Evolutionary conservation across 2,113 vertebrate genomes (phyloP), one percentile per base, ranked within the genome.

Genomic region (Oreotrochilus melanogaster): DNA sequence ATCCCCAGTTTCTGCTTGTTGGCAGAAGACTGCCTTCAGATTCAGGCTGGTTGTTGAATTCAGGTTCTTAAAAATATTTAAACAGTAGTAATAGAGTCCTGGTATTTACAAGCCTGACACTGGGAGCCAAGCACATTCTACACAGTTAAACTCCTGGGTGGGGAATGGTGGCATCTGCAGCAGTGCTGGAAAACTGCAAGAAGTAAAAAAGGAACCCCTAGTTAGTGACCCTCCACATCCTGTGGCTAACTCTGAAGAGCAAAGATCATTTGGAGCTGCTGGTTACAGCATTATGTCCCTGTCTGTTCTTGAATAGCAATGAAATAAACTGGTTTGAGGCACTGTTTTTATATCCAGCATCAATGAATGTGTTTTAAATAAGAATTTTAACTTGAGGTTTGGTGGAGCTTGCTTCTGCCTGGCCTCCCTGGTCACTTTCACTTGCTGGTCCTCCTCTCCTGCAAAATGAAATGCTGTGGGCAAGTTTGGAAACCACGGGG

Each of bases 301-400:
- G 5, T 19, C 17, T 53, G 0, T 16, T n/a, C 17, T 28, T 33
- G 37, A 51, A 25, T 69, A 21, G 23, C 39, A 64, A 25, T 78
- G 12, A 35, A 78, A 53, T 14, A 25, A n/a, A 58, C 6, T 10
- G 25, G 30, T 10, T n/a, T 3, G 13, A 78, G 19, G 10, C 31
- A 6, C 42, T 51, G 0, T n/a, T n/a, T 48, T 31, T 35, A 23
- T 56, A 7, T 25, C 4, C 9, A 45, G 3, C 45, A 39, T n/a
- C 12, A 45, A 5, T 75, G 27, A 25, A 42, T 24, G 33, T 42
- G 31, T 14, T 51, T 61, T 5, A 28, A 80, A 7, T 42, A 50
- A 53, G 35, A 57, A 27, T 58, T 88, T 37, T 60, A 15, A 18
- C 7, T 75, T 54, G 0, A 30, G 7, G 13, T 47, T 47, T 6